Percentiles rank a stretch among this genome's conserved stretches.
These are phyloP conservation scores for Eupristina koningsbergeri DNA, from an alignment of 1,140 invertebrate species.

Conservation along the genomic window DNA sequence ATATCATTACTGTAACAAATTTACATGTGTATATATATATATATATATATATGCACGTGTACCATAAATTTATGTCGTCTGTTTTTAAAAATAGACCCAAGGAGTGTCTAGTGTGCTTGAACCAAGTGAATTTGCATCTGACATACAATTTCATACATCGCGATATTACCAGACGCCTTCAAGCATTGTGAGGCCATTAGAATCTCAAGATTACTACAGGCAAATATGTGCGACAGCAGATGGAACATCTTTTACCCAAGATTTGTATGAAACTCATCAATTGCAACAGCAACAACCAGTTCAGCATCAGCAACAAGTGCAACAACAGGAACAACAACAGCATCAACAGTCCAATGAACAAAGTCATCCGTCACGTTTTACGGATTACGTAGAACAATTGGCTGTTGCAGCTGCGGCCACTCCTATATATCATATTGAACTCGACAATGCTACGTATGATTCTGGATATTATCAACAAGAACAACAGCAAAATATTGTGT, in stretches of 20 bases:
- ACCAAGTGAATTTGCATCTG: conserved; percentile 1
- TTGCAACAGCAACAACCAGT: not conserved
- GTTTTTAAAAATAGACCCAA: not conserved
- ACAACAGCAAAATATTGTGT: not conserved
- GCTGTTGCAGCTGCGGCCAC: not conserved
- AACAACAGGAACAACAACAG: no score
- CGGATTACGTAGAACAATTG: conserved; percentile 52
- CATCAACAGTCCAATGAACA: conserved; percentile 5
- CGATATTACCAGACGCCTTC: conserved; percentile 11
- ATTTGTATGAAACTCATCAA: conserved; percentile 14
- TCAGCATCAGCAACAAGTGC: conserved; percentile 8
- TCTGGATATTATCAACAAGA: conserved; percentile 40
- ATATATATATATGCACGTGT: no score
- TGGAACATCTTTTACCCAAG: not conserved
- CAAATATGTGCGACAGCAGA: not conserved
- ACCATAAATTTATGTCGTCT: not conserved
- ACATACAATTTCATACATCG: conserved; percentile 3
- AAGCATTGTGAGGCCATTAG: not conserved
- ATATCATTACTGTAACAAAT: no score
- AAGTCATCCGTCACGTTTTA: not conserved
- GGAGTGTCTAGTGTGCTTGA: not conserved
- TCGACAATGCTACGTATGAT: conserved; percentile 13
- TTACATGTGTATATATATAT: no score
- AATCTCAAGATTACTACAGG: conserved; percentile 16
- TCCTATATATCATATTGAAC: conserved; percentile 40